Evolutionary conservation across 2,888 invertebrate genomes (phyloP), one percentile per base, ranked within the genome.

Genomic region (Ferrisia virgata): DNA sequence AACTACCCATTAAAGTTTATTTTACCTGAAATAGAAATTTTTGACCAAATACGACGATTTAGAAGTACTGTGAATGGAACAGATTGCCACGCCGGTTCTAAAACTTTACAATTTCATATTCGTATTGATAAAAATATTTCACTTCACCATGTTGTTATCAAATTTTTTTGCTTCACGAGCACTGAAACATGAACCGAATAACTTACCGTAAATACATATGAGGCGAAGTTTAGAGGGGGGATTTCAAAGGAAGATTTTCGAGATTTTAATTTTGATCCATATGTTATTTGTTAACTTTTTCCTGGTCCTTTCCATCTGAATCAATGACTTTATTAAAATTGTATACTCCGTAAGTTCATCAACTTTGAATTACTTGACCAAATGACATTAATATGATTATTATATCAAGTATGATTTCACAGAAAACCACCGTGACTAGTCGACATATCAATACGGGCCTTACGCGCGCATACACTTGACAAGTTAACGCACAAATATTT

Each of bases 1-100:
- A 82, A 64, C 33, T 82, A 82, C 82, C 82, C 82, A 82, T 82
- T 31, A 81, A 58, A 18, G 13, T n/a, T 25, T 33, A 72, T 28
- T 72, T 72, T 72, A 72, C 31, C 33, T 13, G 33, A 15, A 18
- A 36, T n/a, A 6, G 13, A 15, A 28, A 15, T 9, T 25, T 28
- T 72, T 58, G 53, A 58, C 22, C 4, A n/a, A 72, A n/a, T 9
- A 6, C n/a, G 1, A n/a, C 31, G 33, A 25, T 33, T 58, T n/a
- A 33, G 5, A 72, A 15, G 13, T 72, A 72, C n/a, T 53, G 1
- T 22, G 8, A 36, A 72, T 2, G 40, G 40, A 40, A 40, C 18
- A 18, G 33, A n/a, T 33, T n/a, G 5, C 33, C 31, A 18, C 33
- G n/a, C 72, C 72, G 72, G 72, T 33, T 8, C 43, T 8, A 47